Base-by-base conservation (phyloP, 2,113 vertebrate genomes). In the Chascanopsetta lugubris region DNA sequence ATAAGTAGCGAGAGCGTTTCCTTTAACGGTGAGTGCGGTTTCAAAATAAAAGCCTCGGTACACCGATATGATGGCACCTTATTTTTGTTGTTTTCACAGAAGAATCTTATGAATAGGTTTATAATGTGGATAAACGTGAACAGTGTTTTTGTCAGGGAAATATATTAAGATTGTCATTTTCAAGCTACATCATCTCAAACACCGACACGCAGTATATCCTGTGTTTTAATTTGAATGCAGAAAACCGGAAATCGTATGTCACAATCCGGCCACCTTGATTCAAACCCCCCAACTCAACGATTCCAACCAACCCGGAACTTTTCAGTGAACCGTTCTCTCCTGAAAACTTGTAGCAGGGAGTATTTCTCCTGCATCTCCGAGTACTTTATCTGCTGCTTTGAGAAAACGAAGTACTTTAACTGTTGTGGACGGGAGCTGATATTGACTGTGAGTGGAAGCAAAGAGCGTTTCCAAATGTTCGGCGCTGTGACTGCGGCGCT, bases 241-340 rank as follows among this genome's bases (percentile, higher is more conserved):
- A 0, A 0, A 32, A 67, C 62, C 79, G 84, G 84, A 87, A 77
- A 5, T 0, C 0, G 0, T 0, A 0, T 0, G 1, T 26, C 10
- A 26, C 13, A 68, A 18, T 21, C 8, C 0, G 0, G 8, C 4
- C 0, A 1, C 0, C 2, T 69, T 77, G 12, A 26, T 43, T 26
- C 20, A 21, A 38, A 18, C 1, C 21, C 24, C n/a, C 73, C 34
- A 47, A 6, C 60, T 51, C 63, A 79, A 13, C 59, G 32, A 54
- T 71, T 85, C 63, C n/a, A 71, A 58, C 64, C 77, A 88, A 92
- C 92, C 92, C 91, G 92, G 92, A 93, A 93, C 91, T 89, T 89
- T 87, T 70, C 76, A 70, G 48, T 64, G 15, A 56, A 66, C 62
- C 63, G 68, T 78, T 72, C 26, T 59, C 1, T 30, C 58, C 51